A percentile compares a stretch with the other conserved stretches of the same genome.
These are phyloP conservation scores for Rugalucina vietnamica DNA, from an alignment of 2,888 invertebrate genomes.

Conservation along the genomic window DNA sequence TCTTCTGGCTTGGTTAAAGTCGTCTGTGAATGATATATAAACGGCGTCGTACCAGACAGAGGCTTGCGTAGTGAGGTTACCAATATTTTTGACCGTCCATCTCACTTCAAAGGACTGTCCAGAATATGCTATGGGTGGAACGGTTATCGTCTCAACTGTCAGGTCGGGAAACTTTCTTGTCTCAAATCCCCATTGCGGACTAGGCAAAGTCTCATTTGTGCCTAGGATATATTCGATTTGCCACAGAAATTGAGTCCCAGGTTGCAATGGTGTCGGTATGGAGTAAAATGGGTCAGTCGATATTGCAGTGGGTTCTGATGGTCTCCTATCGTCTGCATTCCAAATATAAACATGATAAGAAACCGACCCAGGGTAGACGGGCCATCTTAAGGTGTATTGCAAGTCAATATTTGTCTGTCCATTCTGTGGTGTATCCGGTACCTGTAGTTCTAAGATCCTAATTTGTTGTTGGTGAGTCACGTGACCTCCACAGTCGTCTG, in stretches of 20 bases:
- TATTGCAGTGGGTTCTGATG: neutral
- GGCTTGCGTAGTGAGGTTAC: conserved; percentile 14
- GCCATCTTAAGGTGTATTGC: conserved; percentile 21
- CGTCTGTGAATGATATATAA: conserved; percentile 15
- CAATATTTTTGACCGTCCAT: conserved; percentile 48
- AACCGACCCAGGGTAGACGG: neutral
- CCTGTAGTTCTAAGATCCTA: conserved; percentile 14
- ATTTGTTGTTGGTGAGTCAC: conserved; percentile 18
- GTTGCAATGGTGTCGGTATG: neutral
- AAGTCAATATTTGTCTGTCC: conserved; percentile 37
- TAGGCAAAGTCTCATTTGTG: conserved; percentile 24
- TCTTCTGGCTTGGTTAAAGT: neutral
- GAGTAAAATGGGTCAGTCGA: neutral
- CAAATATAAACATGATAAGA: conserved; percentile 24
- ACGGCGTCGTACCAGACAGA: conserved; percentile 33
- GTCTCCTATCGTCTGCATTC: conserved; percentile 12
- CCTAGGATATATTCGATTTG: conserved; percentile 38
- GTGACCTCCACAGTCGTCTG: conserved; percentile 20
- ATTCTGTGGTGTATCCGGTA: conserved; percentile 36
- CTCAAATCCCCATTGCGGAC: conserved; percentile 49
- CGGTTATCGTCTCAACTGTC: neutral
- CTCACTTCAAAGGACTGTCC: conserved; percentile 27
- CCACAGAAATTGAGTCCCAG: conserved; percentile 43
- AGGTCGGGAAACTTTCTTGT: conserved; percentile 39
- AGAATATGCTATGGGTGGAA: conserved; percentile 35